Evolutionary conservation across 2,113 vertebrate species (phyloP), one percentile per base, ranked within the genome.

Genomic region (Nycticebus coucang): DNA sequence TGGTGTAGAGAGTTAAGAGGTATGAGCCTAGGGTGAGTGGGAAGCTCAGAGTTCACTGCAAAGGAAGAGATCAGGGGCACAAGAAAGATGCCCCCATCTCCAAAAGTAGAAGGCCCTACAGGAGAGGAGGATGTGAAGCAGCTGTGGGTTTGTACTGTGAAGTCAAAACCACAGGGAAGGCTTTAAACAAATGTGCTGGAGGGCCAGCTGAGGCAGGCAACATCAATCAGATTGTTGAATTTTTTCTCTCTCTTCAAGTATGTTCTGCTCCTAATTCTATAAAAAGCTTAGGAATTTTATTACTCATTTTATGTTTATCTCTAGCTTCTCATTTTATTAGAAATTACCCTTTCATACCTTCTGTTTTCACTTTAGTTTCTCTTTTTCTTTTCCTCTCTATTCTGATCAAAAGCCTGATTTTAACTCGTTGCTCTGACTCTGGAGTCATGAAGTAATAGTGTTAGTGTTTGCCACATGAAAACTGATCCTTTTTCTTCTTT

Each of bases 161-260:
- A 96, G 19, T 93, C 64, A 28, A n/a, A 87, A 78, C 69, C 45
- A 75, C 1, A 26, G 89, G 37, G 86, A 93, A 89, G 26, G 37
- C 62, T 87, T 93, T 72, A 87, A 81, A 93, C 12, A 86, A 84
- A 75, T 37, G 24, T 35, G 8, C 50, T 87, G 71, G 62, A 97
- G 41, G 60, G 72, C 71, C 77, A 82, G 93, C 37, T 78, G 80
- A 82, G 87, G 53, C 84, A 90, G 55, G 71, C 24, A 35, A 81
- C 91, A 96, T 94, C 89, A 80, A 86, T 91, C 85, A 95, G 77
- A 85, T 85, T 50, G 11, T 57, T 77, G 50, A 6, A 57, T 60
- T 96, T 77, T 68, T 83, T 53, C 69, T 92, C n/a, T 93, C n/a
- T 30, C 64, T 94, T 86, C 85, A 92, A 89, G 87, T 95, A 87